These are phyloP conservation scores for Leucophora obtusa DNA, from an alignment of 2,888 invertebrate genomes.

Conservation along the genomic window DNA sequence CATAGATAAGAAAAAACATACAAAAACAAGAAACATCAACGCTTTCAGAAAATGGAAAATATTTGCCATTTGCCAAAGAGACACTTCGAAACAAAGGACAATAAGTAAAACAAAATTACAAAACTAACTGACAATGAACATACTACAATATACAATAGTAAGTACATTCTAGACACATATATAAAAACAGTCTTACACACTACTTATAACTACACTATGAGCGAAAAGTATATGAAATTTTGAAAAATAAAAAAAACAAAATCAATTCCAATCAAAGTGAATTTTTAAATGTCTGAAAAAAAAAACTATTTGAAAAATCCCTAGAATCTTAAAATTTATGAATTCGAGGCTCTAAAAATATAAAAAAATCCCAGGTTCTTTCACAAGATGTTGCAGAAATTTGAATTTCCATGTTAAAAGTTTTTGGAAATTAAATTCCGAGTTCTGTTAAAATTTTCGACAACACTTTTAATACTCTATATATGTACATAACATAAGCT, in stretches of 20 bases:
- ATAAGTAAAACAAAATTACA: background rate
- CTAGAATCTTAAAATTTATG: too few species aligned
- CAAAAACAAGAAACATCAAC: slow-evolving; percentile 35
- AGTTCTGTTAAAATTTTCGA: too few species aligned
- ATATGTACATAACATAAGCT: slow-evolving; percentile 23
- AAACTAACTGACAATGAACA: slow-evolving; percentile 14
- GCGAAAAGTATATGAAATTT: too few species aligned
- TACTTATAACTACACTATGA: background rate
- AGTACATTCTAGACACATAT: slow-evolving; percentile 4
- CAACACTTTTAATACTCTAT: slow-evolving; percentile 9
- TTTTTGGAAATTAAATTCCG: too few species aligned
- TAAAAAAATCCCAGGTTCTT: too few species aligned
- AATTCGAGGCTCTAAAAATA: too few species aligned
- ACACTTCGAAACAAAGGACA: slow-evolving; percentile 13
- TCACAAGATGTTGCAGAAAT: too few species aligned
- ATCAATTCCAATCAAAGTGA: too few species aligned
- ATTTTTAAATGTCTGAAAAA: too few species aligned
- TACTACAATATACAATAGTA: slow-evolving; percentile 20
- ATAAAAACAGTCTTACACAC: background rate
- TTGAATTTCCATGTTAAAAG: too few species aligned
- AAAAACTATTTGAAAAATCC: too few species aligned
- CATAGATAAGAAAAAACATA: slow-evolving; percentile 24
- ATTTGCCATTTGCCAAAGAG: slow-evolving; percentile 21
- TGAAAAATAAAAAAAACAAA: too few species aligned
- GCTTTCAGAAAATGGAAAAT: slow-evolving; percentile 9